These are phyloP conservation scores for Leptopilina syphax DNA, from an alignment of 2,888 invertebrate species.

Conservation along the genomic window DNA sequence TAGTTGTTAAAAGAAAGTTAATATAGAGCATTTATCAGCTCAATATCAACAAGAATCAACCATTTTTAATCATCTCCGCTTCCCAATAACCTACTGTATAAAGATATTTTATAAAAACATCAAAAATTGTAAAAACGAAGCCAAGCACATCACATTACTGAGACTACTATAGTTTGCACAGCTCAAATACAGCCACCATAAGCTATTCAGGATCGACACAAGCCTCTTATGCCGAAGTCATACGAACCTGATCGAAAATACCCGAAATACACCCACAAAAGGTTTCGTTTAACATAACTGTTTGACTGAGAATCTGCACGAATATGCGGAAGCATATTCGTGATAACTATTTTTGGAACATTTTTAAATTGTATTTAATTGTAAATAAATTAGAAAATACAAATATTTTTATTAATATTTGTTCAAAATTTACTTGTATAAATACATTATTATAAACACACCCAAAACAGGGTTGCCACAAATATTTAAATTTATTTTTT, in stretches of 20 bases:
- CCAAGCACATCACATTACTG: conserved; percentile 63
- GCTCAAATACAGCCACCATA: conserved; percentile 69
- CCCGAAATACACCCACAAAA: conserved; percentile 64
- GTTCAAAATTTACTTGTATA: too few species aligned
- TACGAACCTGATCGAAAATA: conserved; percentile 35
- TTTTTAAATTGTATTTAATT: too few species aligned
- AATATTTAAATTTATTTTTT: too few species aligned
- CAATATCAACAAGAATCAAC: background rate
- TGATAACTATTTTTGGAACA: too few species aligned
- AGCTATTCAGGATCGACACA: conserved; percentile 70
- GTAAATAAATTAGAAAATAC: too few species aligned
- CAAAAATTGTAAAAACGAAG: conserved; percentile 46
- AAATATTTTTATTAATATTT: too few species aligned
- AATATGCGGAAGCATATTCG: too few species aligned
- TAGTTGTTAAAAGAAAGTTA: background rate
- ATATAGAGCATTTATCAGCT: background rate
- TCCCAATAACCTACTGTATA: background rate
- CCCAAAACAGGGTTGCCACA: too few species aligned
- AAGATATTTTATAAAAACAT: background rate
- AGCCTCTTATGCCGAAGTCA: conserved; percentile 54
- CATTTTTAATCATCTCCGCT: background rate
- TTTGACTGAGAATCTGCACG: background rate
- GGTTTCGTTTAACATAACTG: conserved; percentile 46
- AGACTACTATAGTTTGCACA: conserved; percentile 73
- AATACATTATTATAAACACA: too few species aligned